Evolutionary conservation across 2,797 vertebrate species (phyloP).

Genomic region (Lophotriccus pileatus): DNA sequence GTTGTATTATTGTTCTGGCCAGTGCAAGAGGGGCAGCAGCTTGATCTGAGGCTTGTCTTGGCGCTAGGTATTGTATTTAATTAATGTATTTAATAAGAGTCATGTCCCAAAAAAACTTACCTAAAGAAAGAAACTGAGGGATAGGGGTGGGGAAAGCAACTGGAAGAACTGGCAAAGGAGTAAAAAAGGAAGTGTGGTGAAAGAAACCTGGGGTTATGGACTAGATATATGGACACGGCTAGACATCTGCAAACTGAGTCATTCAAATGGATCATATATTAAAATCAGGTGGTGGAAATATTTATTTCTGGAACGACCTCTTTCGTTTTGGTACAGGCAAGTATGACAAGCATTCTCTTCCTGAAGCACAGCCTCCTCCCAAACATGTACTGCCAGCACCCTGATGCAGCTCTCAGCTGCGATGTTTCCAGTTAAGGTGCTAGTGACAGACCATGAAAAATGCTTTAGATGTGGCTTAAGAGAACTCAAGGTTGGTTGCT

Average conservation of each 20-base stretch:
- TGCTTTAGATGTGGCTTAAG: neutral
- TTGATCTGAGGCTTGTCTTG: neutral
- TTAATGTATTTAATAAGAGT: neutral
- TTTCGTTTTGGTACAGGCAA: neutral
- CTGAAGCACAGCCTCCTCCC: neutral
- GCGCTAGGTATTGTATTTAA: accelerated
- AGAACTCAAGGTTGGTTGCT: neutral
- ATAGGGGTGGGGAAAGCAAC: neutral
- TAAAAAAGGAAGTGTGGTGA: neutral
- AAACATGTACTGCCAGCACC: neutral
- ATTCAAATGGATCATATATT: neutral
- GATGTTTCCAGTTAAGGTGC: neutral
- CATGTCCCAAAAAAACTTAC: neutral
- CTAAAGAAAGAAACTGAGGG: neutral
- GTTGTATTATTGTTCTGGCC: neutral
- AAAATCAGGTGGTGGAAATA: neutral
- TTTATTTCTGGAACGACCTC: neutral
- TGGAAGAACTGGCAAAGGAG: neutral
- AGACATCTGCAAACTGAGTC: neutral
- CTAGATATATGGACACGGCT: neutral
- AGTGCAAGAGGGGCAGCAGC: neutral
- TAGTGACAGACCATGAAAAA: neutral
- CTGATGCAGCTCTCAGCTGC: neutral
- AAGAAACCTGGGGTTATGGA: neutral
- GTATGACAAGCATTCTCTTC: neutral